Percentiles rank a stretch among this genome's conserved stretches.
Evolutionary conservation across 2,797 vertebrate species (phyloP).

Genomic region (Oreochromis mossambicus): DNA sequence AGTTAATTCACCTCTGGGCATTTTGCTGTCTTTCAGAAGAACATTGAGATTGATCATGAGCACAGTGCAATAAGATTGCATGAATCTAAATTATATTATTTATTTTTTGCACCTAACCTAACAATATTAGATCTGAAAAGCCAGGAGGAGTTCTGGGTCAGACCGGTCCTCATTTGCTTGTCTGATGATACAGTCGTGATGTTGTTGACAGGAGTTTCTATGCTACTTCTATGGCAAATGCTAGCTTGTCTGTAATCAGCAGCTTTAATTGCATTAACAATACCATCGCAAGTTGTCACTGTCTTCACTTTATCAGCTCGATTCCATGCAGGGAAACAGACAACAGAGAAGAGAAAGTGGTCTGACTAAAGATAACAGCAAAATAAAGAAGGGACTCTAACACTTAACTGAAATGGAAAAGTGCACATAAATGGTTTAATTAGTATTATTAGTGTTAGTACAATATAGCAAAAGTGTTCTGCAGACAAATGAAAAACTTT

Average conservation of each 20-base stretch:
- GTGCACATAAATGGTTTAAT: not conserved
- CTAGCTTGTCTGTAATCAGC: accelerated
- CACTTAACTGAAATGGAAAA: not conserved
- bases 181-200: not conserved
- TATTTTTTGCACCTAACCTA: not conserved
- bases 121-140: not conserved
- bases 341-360: not conserved
- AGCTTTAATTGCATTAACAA: not conserved
- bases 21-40: not conserved
- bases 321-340: not conserved
- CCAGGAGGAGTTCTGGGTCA: not conserved
- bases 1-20: not conserved
- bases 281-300: not conserved
- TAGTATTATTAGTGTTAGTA: not conserved
- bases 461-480: not conserved
- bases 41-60: not conserved
- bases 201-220: not conserved
- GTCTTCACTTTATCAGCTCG: not conserved
- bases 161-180: not conserved
- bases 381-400: not conserved
- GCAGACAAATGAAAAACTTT: not conserved
- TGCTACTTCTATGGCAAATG: not conserved
- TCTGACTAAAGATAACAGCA: not conserved
- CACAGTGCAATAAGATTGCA: not conserved
- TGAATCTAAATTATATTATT: not conserved